phyloP scores from a whole-genome alignment of 2,113 vertebrate species.

The Xyrauchen texanus region DNA sequence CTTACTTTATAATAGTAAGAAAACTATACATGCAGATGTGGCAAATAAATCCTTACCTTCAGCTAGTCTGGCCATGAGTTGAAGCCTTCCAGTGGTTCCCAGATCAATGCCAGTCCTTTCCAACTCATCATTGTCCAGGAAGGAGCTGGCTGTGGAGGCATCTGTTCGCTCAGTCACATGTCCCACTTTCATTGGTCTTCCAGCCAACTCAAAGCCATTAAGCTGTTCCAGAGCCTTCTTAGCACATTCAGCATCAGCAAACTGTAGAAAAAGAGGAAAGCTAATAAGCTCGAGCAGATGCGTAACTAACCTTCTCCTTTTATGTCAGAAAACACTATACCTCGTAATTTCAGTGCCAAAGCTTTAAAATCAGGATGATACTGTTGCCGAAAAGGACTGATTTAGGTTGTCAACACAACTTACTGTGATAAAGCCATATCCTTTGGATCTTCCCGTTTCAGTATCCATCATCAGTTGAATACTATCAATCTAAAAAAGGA shows the following conservation, averaged over 20 bases:
- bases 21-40: background rate
- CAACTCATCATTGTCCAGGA: conserved; percentile 92
- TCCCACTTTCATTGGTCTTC: conserved; percentile 97
- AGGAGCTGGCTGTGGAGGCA: conserved; percentile 85
- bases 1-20: background rate
- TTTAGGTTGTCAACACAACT: conserved; percentile 47
- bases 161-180: conserved; percentile 94
- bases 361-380: background rate
- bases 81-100: conserved; percentile 91
- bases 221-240: conserved; percentile 96
- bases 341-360: background rate
- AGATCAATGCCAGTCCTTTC: conserved; percentile 92
- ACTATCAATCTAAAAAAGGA: conserved; percentile 81
- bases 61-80: conserved; percentile 93
- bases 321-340: too few species aligned
- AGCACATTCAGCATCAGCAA: conserved; percentile 92
- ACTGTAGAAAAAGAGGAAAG: conserved; percentile 68
- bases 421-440: conserved; percentile 97
- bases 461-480: conserved; percentile 99
- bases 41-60: conserved; percentile 76
- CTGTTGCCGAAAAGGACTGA: too few species aligned
- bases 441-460: conserved; percentile 92
- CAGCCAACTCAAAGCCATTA: conserved; percentile 94
- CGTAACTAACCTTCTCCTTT: background rate
- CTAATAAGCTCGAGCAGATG: background rate